phyloP scores from a whole-genome alignment of 2,113 vertebrate genomes.

The Brevimyrus niger region DNA sequence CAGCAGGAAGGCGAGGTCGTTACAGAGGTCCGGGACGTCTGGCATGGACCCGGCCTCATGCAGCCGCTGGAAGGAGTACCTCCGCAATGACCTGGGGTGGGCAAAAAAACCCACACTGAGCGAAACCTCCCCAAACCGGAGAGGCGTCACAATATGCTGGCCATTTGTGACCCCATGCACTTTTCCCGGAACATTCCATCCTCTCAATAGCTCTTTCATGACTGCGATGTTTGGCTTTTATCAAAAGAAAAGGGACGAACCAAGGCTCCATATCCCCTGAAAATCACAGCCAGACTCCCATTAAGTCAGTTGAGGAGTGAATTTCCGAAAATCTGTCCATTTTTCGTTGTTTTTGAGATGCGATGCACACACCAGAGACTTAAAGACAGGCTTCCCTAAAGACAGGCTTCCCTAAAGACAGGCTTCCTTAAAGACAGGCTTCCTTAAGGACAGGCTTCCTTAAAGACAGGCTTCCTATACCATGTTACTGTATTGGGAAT shows the following conservation, averaged over 20 bases:
- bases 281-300: background rate
- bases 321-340: background rate
- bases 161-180: background rate
- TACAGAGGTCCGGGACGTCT: conserved; percentile 61
- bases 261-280: background rate
- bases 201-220: background rate
- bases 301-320: background rate
- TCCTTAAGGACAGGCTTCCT: background rate
- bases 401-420: too few species aligned
- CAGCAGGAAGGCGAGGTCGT: conserved; percentile 71
- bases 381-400: background rate
- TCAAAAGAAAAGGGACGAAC: background rate
- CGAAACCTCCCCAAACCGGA: background rate
- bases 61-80: conserved; percentile 62
- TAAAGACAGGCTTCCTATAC: background rate
- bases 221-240: background rate
- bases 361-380: background rate
- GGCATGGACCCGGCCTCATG: conserved; percentile 47
- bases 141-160: background rate
- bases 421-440: background rate
- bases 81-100: conserved; percentile 50
- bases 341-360: background rate
- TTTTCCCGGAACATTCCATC: background rate
- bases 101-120: background rate
- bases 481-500: background rate